Percentiles rank a stretch among this genome's conserved stretches.
Evolutionary conservation across 2,888 invertebrate genomes (phyloP).

Genomic region (Halocaridina rubra): DNA sequence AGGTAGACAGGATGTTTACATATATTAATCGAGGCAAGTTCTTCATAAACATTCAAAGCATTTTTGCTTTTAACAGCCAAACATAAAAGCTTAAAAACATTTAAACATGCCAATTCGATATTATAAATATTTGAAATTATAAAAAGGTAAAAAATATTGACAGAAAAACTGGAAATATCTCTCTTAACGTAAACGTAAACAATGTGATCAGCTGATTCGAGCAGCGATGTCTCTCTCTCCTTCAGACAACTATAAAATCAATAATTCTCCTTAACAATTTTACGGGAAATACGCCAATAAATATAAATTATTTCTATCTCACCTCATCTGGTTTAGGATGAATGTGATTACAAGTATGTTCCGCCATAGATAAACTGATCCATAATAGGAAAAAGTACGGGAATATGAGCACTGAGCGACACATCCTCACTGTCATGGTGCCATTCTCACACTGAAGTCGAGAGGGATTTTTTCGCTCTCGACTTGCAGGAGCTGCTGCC

Average conservation of each 20-base stretch:
- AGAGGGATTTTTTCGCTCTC: not conserved
- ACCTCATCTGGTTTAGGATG: slow-evolving; percentile 54
- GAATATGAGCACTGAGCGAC: not conserved
- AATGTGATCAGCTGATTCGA: not conserved
- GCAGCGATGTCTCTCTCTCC: not conserved
- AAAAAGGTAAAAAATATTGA: not conserved
- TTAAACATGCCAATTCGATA: too few species aligned
- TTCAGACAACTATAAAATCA: slow-evolving; percentile 14
- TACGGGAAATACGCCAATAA: not conserved
- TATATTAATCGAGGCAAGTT: too few species aligned
- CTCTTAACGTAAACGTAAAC: not conserved
- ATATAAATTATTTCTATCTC: too few species aligned
- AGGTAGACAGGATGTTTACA: too few species aligned
- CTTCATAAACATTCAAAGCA: too few species aligned
- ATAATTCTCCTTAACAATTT: not conserved
- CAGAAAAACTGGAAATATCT: not conserved
- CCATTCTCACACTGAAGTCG: slow-evolving; percentile 45
- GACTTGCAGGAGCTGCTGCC: too few species aligned
- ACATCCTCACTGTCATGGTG: slow-evolving; percentile 43
- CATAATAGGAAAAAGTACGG: slow-evolving; percentile 26
- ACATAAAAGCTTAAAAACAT: too few species aligned
- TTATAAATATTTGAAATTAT: too few species aligned
- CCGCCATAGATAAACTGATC: not conserved
- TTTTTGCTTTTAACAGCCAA: too few species aligned
- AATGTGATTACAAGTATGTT: slow-evolving; percentile 54